Conservation (phyloP, 2,113 vertebrate genomes). For the Neofelis nebulosa region DNA sequence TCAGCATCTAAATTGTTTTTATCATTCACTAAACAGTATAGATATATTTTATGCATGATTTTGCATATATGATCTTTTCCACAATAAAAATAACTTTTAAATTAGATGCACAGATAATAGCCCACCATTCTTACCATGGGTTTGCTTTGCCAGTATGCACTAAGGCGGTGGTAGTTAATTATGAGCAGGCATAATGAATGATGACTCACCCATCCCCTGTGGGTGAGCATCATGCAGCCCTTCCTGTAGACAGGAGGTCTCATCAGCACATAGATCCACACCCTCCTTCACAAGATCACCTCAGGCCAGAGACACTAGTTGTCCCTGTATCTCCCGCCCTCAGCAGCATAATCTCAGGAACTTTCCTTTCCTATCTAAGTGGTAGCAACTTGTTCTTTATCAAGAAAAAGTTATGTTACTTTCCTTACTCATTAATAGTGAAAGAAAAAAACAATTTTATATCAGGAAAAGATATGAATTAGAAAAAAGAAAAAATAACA, state of each 20-base stretch:
- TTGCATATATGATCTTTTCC: background rate
- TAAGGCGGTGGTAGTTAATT: background rate
- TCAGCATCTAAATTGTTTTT: background rate
- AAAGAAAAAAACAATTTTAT: background rate
- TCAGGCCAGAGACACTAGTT: background rate
- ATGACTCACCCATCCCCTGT: rapidly evolving
- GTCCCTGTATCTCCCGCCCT: rapidly evolving
- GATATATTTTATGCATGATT: background rate
- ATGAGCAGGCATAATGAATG: background rate
- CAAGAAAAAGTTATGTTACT: background rate
- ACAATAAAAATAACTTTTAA: background rate
- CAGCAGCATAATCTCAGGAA: background rate
- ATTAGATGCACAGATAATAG: background rate
- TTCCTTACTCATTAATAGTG: background rate
- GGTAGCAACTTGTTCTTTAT: background rate
- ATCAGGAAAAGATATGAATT: background rate
- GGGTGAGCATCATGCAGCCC: background rate
- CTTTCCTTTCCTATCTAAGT: background rate
- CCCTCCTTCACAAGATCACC: too few relatives aligned
- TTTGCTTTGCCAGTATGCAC: background rate
- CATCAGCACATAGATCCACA: background rate
- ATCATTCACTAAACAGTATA: background rate
- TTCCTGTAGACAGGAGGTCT: background rate
- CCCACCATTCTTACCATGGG: background rate
- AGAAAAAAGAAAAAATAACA: background rate